Conservation (phyloP, 53 echinoderm and acorn worm genomes). For the Antedon mediterranea region DNA sequence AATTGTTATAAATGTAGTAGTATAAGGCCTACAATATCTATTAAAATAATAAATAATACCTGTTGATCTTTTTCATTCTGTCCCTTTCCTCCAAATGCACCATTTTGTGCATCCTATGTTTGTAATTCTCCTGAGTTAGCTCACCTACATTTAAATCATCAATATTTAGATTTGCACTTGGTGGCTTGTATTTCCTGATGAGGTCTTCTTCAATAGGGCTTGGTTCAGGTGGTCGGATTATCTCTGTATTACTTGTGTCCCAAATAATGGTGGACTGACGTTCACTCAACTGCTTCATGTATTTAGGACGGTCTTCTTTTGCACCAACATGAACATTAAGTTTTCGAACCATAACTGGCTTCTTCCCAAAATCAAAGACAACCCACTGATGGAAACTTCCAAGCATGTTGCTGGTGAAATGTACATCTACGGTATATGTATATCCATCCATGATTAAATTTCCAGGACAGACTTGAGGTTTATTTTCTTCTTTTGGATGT, state of each 20-base stretch:
- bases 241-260: conserved; percentile 56
- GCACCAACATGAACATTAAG: conserved; percentile 25
- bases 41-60: conserved; percentile 17
- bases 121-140: conserved; percentile 44
- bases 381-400: conserved; percentile 92
- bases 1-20: too few species aligned
- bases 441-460: conserved; percentile 14
- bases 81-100: conserved; percentile 66
- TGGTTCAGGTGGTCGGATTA: background rate
- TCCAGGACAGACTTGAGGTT: conserved; percentile 65
- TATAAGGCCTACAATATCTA: too few species aligned
- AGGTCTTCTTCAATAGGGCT: conserved; percentile 7
- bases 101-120: conserved; percentile 78
- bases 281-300: background rate
- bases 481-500: conserved; percentile 32
- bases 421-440: conserved; percentile 43
- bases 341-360: conserved; percentile 47
- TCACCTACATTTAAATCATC: conserved; percentile 26
- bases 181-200: conserved; percentile 37
- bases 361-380: conserved; percentile 72
- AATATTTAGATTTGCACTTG: conserved; percentile 30
- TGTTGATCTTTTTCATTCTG: conserved; percentile 49
- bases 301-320: conserved; percentile 14
- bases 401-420: conserved; percentile 35
- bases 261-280: conserved; percentile 34